Evolutionary conservation across 2,888 invertebrate species (phyloP).

Genomic region (Drosophila crucigera): DNA sequence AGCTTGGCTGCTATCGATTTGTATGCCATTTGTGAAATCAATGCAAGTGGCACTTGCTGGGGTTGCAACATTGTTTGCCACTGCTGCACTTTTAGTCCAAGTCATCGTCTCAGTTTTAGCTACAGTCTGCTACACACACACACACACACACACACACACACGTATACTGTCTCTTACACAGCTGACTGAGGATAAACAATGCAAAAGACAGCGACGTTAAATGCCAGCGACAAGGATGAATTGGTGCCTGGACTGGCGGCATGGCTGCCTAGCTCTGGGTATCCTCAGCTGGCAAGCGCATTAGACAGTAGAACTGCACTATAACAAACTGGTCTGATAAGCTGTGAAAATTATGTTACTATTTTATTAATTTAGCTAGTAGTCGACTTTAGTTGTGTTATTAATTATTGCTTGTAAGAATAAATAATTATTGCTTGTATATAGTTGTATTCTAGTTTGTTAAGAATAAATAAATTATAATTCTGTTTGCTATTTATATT

Average conservation of each 20-base stretch:
- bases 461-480: neutral
- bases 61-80: conserved; percentile 71
- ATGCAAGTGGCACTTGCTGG: conserved; percentile 67
- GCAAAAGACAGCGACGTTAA: conserved; percentile 51
- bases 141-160: neutral
- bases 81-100: conserved; percentile 25
- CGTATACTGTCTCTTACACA: conserved; percentile 4
- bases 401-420: neutral
- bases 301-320: conserved; percentile 35
- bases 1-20: conserved; percentile 42
- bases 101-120: conserved; percentile 2
- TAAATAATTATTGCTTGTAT: neutral
- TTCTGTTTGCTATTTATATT: too few species aligned
- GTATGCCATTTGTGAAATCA: conserved; percentile 50
- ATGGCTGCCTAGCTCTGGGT: conserved; percentile 12
- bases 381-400: neutral
- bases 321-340: neutral
- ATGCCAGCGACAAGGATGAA: conserved; percentile 65
- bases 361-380: neutral
- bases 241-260: conserved; percentile 30
- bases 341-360: neutral
- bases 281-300: conserved; percentile 49
- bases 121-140: conserved; percentile 4
- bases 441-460: too few species aligned
- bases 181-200: conserved; percentile 60